Base-by-base conservation (phyloP, 2,797 vertebrate genomes). In the Mareca strepera region DNA sequence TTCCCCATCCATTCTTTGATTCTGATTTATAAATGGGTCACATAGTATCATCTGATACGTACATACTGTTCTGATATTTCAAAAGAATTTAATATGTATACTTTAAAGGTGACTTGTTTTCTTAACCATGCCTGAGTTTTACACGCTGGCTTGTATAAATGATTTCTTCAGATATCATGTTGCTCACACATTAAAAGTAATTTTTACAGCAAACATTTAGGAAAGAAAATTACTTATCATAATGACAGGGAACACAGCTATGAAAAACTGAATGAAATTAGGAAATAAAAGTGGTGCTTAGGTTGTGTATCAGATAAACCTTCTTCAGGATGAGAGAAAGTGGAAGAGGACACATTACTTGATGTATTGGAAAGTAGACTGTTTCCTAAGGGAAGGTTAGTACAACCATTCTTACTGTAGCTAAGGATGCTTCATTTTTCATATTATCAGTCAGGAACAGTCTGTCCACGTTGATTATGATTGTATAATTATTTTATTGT, bases 1-100 rank as follows among this genome's bases (percentile, higher is more conserved):
- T 74, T 94, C 86, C 78, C 44, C 26, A 5, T 46, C 66, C 48
- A 14, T 41, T 82, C 66, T 48, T 79, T 18, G 50, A 62, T 90
- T 89, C 90, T 92, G 70, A 81, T 81, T 92, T 90, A 76, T 81
- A 86, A 83, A 90, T 73, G 55, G 50, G 23, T 41, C 81, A 43
- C 33, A 3, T 8, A 58, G n/a, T 48, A 37, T 35, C 37, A 60
- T 76, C 90, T 88, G 62, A 82, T 86, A 75, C 3, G 41, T 37
- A 11, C 67, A 2, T 3, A 44, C 67, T 31, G 25, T 4, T 92
- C 43, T 63, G 77, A 50, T 28, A 14, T 73, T 85, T 89, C 68
- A 74, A 43, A 28, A 59, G 28, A 33, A 23, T 59, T 67, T n/a
- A 20, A 63, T 50, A 14, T 60, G 39, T 29, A 16, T 55, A 67